phyloP scores from a whole-genome alignment of 2,888 invertebrate species.

The Cosmopolites sordidus region DNA sequence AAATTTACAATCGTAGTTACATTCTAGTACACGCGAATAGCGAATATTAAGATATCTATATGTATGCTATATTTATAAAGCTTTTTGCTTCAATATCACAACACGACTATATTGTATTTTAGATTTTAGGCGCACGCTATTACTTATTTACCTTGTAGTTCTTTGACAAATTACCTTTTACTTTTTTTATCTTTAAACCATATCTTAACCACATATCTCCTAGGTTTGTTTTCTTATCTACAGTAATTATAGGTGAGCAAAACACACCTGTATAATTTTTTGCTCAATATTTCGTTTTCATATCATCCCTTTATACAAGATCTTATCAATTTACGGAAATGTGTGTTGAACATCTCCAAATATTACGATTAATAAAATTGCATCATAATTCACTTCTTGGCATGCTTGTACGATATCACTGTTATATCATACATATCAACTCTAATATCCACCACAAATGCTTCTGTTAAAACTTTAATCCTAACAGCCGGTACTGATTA shows the following conservation, averaged over 20 bases:
- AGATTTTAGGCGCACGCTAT: constrained; percentile 45
- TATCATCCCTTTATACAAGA: constrained; percentile 3
- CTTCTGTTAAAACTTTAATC: no score
- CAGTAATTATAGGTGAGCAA: constrained; percentile 8
- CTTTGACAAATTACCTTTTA: constrained; percentile 13
- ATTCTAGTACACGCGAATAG: constrained; percentile 31
- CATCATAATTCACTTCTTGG: no score
- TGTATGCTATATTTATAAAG: constrained; percentile 46
- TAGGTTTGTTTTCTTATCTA: constrained; percentile 23
- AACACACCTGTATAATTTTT: constrained; percentile 28
- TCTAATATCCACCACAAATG: no score
- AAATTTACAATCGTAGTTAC: constrained; percentile 26
- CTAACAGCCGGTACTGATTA: no score
- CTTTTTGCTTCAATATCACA: constrained; percentile 49
- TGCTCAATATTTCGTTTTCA: constrained; percentile 32
- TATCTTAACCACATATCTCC: constrained; percentile 37
- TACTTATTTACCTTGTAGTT: constrained; percentile 37
- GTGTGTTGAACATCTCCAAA: neutral
- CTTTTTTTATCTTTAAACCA: constrained; percentile 30
- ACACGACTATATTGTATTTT: constrained; percentile 48
- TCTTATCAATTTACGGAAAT: constrained; percentile 1
- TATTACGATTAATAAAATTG: neutral
- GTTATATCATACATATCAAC: no score
- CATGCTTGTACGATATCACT: no score
- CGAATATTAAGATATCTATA: constrained; percentile 41